Base-by-base conservation (phyloP, 1,140 invertebrate species). In the Drosophila carrolli region DNA sequence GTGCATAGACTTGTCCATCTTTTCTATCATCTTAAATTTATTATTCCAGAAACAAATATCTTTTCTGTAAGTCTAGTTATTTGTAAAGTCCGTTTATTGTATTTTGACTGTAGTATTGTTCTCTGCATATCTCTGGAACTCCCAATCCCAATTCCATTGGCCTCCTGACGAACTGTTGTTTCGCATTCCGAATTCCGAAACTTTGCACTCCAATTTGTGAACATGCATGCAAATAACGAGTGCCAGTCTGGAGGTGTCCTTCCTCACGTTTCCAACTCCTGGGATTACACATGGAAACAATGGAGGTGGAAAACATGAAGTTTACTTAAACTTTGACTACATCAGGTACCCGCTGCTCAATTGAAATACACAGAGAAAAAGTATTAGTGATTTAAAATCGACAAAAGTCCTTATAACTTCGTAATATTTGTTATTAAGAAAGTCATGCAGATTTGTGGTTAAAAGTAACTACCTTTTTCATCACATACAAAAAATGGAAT, bases 151-250 rank as follows among this genome's bases (percentile, higher is more conserved):
- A 38, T 43, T 23, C 32, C 19, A 43, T 43, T 43, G 35, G 16
- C 35, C 67, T 32, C 35, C 40, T 57, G 48, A 63, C 65, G 62
- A 48, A 56, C 50, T 46, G 35, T 73, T 70, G 68, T 79, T 79
- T 65, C 62, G 41, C 78, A 80, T 68, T 81, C 55, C 14, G 35
- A 84, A 80, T 68, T 81, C 55, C 14, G 29, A 84, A 88, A 83
- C 75, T 88, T 88, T 83, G 79, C 80, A 89, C 84, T 88, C 82
- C 75, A 82, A 86, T 79, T 86, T 76, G 55, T 74, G 78, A 76
- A 75, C 74, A 76, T 89, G 84, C 72, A 89, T 83, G 76, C 76
- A 83, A 89, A 83, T 86, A 74, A 68, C 61, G 48, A 73, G 50
- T 23, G 40, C 35, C 58, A 63, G 66, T 50, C 53, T 40, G 46